Conservation (phyloP, 1,140 invertebrate genomes). For the Anastrepha obliqua region DNA sequence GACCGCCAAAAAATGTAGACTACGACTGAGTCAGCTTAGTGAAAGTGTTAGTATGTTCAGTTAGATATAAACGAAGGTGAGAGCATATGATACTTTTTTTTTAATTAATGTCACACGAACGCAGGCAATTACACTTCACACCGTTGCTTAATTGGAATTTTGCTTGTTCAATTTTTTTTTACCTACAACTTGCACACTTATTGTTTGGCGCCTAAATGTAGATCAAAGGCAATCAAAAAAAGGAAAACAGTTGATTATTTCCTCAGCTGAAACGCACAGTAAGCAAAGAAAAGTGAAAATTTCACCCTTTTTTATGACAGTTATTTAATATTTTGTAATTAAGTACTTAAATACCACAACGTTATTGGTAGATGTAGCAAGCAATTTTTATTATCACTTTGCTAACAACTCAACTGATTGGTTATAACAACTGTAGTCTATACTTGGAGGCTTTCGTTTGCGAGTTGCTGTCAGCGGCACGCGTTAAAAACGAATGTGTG, state of each 20-base stretch:
- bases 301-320: too few relatives aligned
- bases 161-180: neutral
- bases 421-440: neutral
- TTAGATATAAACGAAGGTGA: neutral
- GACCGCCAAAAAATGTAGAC: neutral
- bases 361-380: neutral
- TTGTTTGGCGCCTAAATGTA: constrained; percentile 17
- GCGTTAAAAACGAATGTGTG: constrained; percentile 29
- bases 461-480: constrained; percentile 43
- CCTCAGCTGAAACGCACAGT: neutral
- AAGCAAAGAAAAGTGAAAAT: too few relatives aligned
- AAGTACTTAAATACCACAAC: too few relatives aligned
- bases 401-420: constrained; percentile 9
- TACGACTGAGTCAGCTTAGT: constrained; percentile 11
- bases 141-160: neutral
- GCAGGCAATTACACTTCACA: neutral
- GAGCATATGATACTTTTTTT: constrained; percentile 32
- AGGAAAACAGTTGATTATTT: neutral
- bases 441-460: neutral
- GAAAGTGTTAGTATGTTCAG: constrained; percentile 18
- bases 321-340: too few relatives aligned
- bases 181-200: neutral
- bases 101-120: constrained; percentile 28
- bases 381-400: neutral
- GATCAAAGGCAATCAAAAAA: neutral